These are phyloP conservation scores for Gastracanthus pulcherrimus DNA, from an alignment of 2,888 invertebrate species.

Conservation along the genomic window DNA sequence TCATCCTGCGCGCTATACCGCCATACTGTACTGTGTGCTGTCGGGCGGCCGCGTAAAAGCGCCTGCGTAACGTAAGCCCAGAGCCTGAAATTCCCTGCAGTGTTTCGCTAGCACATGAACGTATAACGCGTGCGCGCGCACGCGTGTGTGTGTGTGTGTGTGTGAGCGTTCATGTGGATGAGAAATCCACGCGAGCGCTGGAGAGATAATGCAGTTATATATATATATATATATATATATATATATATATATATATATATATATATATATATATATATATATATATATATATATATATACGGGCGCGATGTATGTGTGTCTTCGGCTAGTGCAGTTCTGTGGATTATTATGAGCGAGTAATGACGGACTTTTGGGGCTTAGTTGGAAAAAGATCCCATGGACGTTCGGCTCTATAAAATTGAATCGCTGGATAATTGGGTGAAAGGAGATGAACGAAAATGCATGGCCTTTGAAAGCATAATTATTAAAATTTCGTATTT, in stretches of 20 bases:
- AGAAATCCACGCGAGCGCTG: background rate
- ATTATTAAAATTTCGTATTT: too few relatives aligned
- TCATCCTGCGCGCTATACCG: constrained; percentile 47
- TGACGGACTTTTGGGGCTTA: background rate
- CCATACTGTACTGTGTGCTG: too few relatives aligned
- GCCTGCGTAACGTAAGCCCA: constrained; percentile 47
- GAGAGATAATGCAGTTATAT: constrained; percentile 46
- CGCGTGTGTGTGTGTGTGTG: constrained; percentile 27
- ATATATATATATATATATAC: background rate
- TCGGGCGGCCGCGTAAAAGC: constrained; percentile 58
- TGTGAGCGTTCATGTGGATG: constrained; percentile 15
- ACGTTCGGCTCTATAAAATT: too few relatives aligned
- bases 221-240: background rate
- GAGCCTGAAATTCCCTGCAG: constrained; percentile 51
- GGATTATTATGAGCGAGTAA: constrained; percentile 23
- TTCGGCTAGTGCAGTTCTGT: background rate
- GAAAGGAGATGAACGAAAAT: too few relatives aligned
- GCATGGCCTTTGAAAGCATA: too few relatives aligned
- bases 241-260: background rate
- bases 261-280: background rate
- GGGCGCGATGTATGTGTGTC: background rate
- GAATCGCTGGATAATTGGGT: too few relatives aligned
- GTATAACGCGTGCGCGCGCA: too few relatives aligned
- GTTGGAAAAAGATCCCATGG: background rate
- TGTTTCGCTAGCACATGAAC: too few relatives aligned